A percentile compares a stretch with the other conserved stretches of the same genome.
Conservation (phyloP, 2,888 invertebrate species). For the Bhutanitis thaidina region DNA sequence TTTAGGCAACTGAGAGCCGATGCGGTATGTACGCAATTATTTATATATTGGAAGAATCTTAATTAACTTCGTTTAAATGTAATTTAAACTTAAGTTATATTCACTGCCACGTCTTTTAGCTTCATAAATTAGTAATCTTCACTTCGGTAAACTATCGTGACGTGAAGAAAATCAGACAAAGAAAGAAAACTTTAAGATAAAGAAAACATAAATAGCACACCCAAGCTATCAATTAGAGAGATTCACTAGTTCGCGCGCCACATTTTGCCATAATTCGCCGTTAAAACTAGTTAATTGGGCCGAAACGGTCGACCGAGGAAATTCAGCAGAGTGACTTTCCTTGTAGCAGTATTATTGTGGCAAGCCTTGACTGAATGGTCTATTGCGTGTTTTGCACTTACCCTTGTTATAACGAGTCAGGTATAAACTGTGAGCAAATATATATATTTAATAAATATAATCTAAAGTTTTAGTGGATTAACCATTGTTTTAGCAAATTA, state of each 20-base stretch:
- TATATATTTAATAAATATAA: too few species aligned
- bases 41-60: too few species aligned
- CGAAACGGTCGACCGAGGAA: slow-evolving; percentile 11
- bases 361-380: slow-evolving; percentile 5
- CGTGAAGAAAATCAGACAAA: too few species aligned
- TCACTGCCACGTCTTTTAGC: too few species aligned
- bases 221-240: slow-evolving; percentile 1
- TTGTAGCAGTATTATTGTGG: slow-evolving; percentile 14
- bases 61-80: too few species aligned
- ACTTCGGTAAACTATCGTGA: too few species aligned
- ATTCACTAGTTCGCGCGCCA: neutral
- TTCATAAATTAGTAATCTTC: too few species aligned
- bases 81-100: too few species aligned
- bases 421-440: neutral
- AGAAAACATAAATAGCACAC: neutral
- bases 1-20: too few species aligned
- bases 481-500: too few species aligned
- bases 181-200: neutral
- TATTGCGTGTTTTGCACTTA: slow-evolving; percentile 13
- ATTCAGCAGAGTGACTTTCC: slow-evolving; percentile 15
- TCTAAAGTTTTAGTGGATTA: too few species aligned
- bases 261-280: slow-evolving; percentile 7
- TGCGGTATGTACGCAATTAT: too few species aligned
- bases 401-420: neutral
- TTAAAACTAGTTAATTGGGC: slow-evolving; percentile 18